Percentiles rank a stretch among this genome's conserved stretches.
Evolutionary conservation across 2,888 invertebrate genomes (phyloP).

Genomic region (Tenthredo distinguenda): DNA sequence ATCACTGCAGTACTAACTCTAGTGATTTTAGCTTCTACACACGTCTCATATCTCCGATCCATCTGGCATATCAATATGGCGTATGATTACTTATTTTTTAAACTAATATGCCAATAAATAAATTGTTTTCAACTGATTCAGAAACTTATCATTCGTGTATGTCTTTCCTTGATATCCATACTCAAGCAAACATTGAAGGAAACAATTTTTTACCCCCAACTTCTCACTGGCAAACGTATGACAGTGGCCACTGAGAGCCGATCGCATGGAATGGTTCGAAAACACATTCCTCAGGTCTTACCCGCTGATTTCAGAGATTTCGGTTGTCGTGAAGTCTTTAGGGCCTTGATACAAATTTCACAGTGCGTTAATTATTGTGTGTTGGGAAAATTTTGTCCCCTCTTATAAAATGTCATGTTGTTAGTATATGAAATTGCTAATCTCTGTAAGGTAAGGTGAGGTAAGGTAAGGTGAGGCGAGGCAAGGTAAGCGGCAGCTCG

Average conservation of each 20-base stretch:
- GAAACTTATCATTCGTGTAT: not conserved
- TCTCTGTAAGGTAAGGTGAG: not conserved
- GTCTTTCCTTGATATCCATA: not conserved
- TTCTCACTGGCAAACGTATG: not conserved
- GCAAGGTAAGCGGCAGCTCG: conserved; percentile 15
- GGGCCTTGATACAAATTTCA: conserved; percentile 7
- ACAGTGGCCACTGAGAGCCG: not conserved
- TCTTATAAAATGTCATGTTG: not conserved
- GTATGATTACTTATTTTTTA: not conserved
- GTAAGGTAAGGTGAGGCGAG: not conserved
- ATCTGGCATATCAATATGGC: not conserved
- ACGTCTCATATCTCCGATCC: not conserved
- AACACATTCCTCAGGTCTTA: not conserved
- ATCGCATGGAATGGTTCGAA: not conserved
- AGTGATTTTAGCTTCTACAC: not conserved
- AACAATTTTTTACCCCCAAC: not conserved
- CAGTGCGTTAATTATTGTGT: not conserved
- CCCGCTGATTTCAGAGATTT: not conserved
- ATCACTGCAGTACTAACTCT: conserved; percentile 95
- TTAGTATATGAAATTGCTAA: conserved; percentile 5
- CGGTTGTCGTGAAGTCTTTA: not conserved
- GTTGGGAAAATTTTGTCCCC: not conserved
- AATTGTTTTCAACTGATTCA: not conserved
- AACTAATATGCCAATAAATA: not conserved
- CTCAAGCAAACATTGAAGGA: not conserved